Base-by-base conservation (phyloP, 2,797 vertebrate genomes). In the Menidia menidia region DNA sequence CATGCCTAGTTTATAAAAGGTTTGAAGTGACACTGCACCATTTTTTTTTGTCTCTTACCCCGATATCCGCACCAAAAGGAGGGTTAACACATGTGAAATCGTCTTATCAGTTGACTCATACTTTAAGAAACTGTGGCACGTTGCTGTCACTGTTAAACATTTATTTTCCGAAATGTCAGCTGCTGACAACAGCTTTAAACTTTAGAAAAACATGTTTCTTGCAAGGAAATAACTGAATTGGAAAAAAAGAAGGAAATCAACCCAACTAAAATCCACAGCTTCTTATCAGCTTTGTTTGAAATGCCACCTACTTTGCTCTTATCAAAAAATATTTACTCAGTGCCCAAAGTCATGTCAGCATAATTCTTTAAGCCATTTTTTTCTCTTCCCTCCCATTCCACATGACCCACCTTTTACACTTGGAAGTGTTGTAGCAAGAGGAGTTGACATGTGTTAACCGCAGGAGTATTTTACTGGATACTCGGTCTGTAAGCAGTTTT, bases 401-500 rank as follows among this genome's bases (percentile, higher is more conserved):
- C 31, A 13, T 69, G 32, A 73, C 2, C 10, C 41, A 9, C 42
- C 13, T 14, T 19, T 19, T 3, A 39, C 8, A 1, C 58, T 7
- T 8, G 76, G 64, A 56, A 68, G 65, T 74, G 45, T 52, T 60
- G 25, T 41, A 19, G 60, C 56, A 48, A 67, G 42, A 64, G 42
- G 68, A 55, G 32, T 67, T 84, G 18, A 43, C 63, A 60, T n/a
- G 53, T 54, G 16, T 66, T 64, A 82, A 84, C 80, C 71, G 71
- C 77, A 73, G 64, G 68, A 73, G 63, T 25, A 51, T 43, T 69
- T 42, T 31, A 35, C 31, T 68, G 31, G 32, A 4, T 4, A 19
- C 54, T 50, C 45, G 18, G 32, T 71, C 60, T 77, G 67, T 39
- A 50, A 60, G 77, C 56, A 58, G n/a, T 86, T 91, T 89, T 81